Conservation (phyloP, 2,888 invertebrate species). For the Drosophila borealis region DNA sequence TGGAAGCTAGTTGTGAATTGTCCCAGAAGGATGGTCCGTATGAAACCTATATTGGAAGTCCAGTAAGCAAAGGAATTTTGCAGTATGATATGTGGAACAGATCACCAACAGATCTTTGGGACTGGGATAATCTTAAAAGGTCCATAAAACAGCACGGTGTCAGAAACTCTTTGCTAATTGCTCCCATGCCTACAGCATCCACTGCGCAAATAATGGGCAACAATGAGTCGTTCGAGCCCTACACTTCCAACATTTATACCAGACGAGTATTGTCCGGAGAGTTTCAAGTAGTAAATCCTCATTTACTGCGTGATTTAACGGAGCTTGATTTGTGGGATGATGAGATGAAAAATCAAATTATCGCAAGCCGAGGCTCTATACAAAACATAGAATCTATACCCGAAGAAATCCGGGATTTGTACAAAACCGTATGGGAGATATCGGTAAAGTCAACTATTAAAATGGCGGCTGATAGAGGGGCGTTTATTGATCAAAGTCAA, state of each 20-base stretch:
- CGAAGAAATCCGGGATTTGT: conserved; percentile 92
- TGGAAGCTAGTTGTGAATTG: conserved; percentile 97
- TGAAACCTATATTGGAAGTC: conserved; percentile 95
- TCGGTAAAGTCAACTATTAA: conserved; percentile 96
- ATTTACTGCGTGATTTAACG: conserved; percentile 96
- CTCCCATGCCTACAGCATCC: conserved; percentile 99
- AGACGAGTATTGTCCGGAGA: conserved; percentile 97
- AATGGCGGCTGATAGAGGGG: conserved; percentile 99
- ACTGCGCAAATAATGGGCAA: conserved; percentile 99
- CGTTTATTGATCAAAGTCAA: conserved; percentile 99
- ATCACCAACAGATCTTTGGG: conserved; percentile 93
- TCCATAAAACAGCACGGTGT: conserved; percentile 95
- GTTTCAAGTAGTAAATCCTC: conserved; percentile 98
- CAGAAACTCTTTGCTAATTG: conserved; percentile 95
- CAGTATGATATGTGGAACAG: conserved; percentile 99
- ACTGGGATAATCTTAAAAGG: conserved; percentile 93
- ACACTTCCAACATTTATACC: conserved; percentile 98
- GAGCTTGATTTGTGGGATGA: conserved; percentile 97
- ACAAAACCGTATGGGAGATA: conserved; percentile 99
- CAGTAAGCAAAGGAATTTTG: conserved; percentile 97
- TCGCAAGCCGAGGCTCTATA: conserved; percentile 96
- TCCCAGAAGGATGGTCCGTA: conserved; percentile 94
- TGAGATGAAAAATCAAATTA: conserved; percentile 96
- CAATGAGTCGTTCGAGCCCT: conserved; percentile 99
- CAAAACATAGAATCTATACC: conserved; percentile 95